Evolutionary conservation across 2,888 invertebrate species (phyloP).

Genomic region (Noctua fimbriata): DNA sequence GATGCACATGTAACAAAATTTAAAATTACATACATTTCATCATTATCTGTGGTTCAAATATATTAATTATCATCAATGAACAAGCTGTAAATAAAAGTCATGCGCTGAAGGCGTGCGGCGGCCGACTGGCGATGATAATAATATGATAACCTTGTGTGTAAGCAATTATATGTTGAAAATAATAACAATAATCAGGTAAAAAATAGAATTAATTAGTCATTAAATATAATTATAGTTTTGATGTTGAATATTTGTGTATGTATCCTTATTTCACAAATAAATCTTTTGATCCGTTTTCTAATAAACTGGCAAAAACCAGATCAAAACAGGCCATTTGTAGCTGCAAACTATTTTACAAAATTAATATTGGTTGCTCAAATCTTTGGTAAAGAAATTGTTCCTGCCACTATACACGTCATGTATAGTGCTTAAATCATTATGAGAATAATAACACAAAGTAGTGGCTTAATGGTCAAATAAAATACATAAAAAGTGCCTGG

Average conservation of each 20-base stretch:
- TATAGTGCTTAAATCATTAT: not conserved
- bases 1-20: conserved; percentile 49
- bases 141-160: conserved; percentile 61
- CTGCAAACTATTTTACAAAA: not conserved
- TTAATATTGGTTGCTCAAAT: not conserved
- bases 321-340: not conserved
- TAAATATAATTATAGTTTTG: not conserved
- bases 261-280: not conserved
- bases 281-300: not conserved
- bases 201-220: conserved; percentile 26
- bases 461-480: not conserved
- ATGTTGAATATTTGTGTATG: not conserved
- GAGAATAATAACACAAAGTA: not conserved
- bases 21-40: conserved; percentile 45
- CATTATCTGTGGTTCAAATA: conserved; percentile 61
- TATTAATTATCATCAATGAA: conserved; percentile 55
- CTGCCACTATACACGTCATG: not conserved
- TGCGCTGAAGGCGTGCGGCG: conserved; percentile 56
- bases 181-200: conserved; percentile 52
- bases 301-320: not conserved
- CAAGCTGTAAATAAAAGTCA: conserved; percentile 54
- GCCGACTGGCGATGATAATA: conserved; percentile 34
- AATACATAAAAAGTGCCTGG: not conserved
- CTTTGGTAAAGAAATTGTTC: fast-evolving
- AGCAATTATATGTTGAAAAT: conserved; percentile 37